phyloP scores from a whole-genome alignment of 2,797 vertebrate species.

The Cyprinella venusta region DNA sequence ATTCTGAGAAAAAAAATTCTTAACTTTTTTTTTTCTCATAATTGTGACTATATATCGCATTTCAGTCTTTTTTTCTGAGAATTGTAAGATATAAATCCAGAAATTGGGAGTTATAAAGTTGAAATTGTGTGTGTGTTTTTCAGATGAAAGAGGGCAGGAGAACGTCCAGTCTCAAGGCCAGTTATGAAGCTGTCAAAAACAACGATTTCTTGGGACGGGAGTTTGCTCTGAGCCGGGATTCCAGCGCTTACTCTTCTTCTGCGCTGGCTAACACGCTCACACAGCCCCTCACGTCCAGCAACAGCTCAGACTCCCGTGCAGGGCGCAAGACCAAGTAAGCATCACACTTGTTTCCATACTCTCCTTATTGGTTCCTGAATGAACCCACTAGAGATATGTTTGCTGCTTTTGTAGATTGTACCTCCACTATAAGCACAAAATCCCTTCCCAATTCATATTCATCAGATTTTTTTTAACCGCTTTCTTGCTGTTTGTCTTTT shows the following conservation, averaged over 20 bases:
- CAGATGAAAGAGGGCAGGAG: constrained; percentile 98
- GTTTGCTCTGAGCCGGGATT: constrained; percentile 89
- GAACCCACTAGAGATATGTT: neutral
- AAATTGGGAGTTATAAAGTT: too few species aligned
- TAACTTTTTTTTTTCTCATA: too few species aligned
- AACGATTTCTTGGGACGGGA: constrained; percentile 96
- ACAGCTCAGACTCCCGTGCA: constrained; percentile 87
- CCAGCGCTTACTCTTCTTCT: constrained; percentile 85
- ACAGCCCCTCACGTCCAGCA: constrained; percentile 87
- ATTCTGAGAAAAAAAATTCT: too few species aligned
- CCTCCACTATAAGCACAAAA: neutral
- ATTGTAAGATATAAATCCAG: too few species aligned
- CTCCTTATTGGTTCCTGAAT: neutral
- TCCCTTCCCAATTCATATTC: neutral
- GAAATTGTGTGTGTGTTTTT: neutral
- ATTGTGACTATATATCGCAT: too few species aligned
- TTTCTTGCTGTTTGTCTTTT: neutral
- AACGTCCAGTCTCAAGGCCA: constrained; percentile 97
- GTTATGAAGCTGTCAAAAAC: constrained; percentile 98
- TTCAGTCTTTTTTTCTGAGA: too few species aligned
- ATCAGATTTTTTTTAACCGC: neutral
- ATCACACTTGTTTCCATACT: neutral
- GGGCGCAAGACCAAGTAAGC: constrained; percentile 98
- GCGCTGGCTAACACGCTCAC: constrained; percentile 94
- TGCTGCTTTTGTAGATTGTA: neutral